Percentiles rank a stretch among this genome's conserved stretches.
phyloP scores from a whole-genome alignment of 2,888 invertebrate genomes.

The Muschampia plurimacula region DNA sequence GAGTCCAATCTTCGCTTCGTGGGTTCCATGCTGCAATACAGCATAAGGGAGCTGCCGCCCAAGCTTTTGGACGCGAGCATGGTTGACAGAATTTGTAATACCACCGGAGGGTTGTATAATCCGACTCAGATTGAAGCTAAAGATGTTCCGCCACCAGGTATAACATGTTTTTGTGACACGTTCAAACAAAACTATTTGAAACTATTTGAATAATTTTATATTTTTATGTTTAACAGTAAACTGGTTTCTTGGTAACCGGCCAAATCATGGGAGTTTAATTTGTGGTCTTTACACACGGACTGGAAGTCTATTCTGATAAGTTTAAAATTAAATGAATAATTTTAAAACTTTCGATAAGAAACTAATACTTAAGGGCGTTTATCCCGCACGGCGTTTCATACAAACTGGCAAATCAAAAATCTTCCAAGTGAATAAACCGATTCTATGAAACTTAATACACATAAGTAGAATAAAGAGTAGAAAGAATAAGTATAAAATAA shows the following conservation, averaged over 20 bases:
- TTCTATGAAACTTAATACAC: too few relatives aligned
- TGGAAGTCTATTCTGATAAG: not conserved
- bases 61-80: slow-evolving; percentile 60
- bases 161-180: not conserved
- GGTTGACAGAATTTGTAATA: slow-evolving; percentile 85
- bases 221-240: not conserved
- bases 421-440: too few relatives aligned
- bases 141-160: slow-evolving; percentile 88
- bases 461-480: too few relatives aligned
- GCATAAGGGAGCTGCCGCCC: slow-evolving; percentile 90
- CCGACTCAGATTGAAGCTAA: slow-evolving; percentile 87
- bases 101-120: slow-evolving; percentile 91
- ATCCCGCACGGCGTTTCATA: too few relatives aligned
- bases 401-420: too few relatives aligned
- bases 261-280: slow-evolving; percentile 24
- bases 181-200: too few relatives aligned
- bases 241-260: slow-evolving; percentile 22
- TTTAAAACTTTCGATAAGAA: too few relatives aligned
- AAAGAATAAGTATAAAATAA: too few relatives aligned
- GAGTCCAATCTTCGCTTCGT: slow-evolving; percentile 91
- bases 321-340: too few relatives aligned
- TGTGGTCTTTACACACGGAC: not conserved
- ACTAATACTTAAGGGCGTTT: too few relatives aligned
- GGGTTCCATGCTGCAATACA: slow-evolving; percentile 89
- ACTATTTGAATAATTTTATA: not conserved